Evolutionary conservation across 2,797 vertebrate species (phyloP).

Genomic region (Channa striata): DNA sequence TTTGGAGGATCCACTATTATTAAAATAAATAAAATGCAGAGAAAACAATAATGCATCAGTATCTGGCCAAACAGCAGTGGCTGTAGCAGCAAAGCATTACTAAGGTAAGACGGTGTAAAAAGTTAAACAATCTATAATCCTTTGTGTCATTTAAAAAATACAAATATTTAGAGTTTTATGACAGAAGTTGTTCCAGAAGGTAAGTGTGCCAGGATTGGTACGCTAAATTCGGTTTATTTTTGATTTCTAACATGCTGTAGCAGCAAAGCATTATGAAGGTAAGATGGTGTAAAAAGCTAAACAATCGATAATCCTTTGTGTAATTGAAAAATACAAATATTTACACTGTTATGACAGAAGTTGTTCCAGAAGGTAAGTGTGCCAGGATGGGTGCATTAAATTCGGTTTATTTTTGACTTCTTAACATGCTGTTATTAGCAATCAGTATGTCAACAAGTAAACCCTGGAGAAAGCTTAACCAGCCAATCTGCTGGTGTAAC

Average conservation of each 20-base stretch:
- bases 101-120: background rate
- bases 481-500: slow-evolving; percentile 1
- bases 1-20: no score
- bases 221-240: background rate
- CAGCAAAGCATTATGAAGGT: no score
- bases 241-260: background rate
- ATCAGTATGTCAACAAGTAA: background rate
- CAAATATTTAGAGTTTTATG: slow-evolving; percentile 12
- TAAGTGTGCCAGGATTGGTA: background rate
- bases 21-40: background rate
- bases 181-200: background rate
- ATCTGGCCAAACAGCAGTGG: background rate
- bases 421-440: background rate
- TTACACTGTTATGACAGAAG: slow-evolving; percentile 3
- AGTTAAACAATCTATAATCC: slow-evolving; percentile 9
- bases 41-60: background rate
- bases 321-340: slow-evolving; percentile 16
- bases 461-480: background rate
- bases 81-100: background rate
- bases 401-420: background rate
- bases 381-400: background rate
- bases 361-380: background rate
- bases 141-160: slow-evolving; percentile 16
- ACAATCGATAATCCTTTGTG: no score
- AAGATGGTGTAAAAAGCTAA: no score